Percentiles rank a stretch among this genome's conserved stretches.
Conservation (phyloP, 2,888 invertebrate genomes). For the Thyatira batis region DNA sequence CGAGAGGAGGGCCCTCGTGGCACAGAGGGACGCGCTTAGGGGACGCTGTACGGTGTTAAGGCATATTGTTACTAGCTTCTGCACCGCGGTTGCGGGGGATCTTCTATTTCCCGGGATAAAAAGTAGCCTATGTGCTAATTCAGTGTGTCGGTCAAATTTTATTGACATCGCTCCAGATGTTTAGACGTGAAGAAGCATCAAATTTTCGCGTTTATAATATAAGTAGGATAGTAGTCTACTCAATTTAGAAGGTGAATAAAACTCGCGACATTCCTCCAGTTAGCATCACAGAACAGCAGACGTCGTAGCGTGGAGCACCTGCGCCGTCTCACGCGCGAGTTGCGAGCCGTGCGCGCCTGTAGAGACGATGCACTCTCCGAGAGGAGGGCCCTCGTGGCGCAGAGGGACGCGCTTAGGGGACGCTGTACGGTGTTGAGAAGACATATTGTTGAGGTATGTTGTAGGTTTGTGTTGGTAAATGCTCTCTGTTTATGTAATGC, state of each 20-base stretch:
- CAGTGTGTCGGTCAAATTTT: no score
- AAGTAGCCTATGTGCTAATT: no score
- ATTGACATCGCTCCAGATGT: no score
- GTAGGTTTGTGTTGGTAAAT: no score
- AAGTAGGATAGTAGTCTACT: no score
- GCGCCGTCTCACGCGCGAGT: slow-evolving; percentile 61
- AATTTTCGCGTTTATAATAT: no score
- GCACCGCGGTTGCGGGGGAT: no score
- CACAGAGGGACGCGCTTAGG: slow-evolving; percentile 42
- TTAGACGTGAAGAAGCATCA: no score
- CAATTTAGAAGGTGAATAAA: no score
- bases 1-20: slow-evolving; percentile 49
- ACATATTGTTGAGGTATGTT: slow-evolving; percentile 54
- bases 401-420: slow-evolving; percentile 43
- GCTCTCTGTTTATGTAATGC: no score
- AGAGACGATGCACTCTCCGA: slow-evolving; percentile 58
- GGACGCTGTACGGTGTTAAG: slow-evolving; percentile 48
- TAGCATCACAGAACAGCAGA: slow-evolving; percentile 75
- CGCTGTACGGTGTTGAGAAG: slow-evolving; percentile 45
- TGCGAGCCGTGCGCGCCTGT: slow-evolving; percentile 63
- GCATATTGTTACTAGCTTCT: no score
- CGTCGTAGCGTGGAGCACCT: slow-evolving; percentile 70
- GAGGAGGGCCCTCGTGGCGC: slow-evolving; percentile 42
- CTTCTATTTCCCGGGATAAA: no score
- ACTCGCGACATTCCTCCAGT: slow-evolving; percentile 33